Evolutionary conservation across 92 coral and sea anemone species (phyloP), one percentile per base, ranked within the genome.

Genomic region (Hydrozoanthus gracilis): DNA sequence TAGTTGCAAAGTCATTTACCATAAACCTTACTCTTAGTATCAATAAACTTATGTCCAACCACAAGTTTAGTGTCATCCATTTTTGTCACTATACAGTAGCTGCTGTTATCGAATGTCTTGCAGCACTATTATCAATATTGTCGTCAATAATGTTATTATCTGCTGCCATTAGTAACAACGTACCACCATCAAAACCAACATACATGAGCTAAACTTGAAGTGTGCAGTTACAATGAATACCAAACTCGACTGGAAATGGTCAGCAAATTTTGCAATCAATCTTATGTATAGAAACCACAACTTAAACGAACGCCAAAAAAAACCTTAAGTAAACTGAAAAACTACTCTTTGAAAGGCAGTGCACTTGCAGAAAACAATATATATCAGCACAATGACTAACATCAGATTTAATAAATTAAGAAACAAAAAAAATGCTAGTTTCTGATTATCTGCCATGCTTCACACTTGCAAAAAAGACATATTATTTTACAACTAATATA

Each of bases 321-420:
- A 1, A 44, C 48, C 4, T 7, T 14, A 39, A 4, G 8, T 45
- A 6, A 70, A 45, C 44, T 39, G 13, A 45, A 14, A 45, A 70
- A 44, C 16, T 15, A 35, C 39, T 47, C n/a, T 9, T 73, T 49
- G 78, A 73, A 49, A 73, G 58, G 78, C 54, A 73, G 14, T 15
- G 54, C 78, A 73, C 5, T 49, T 16, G 78, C 78, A 73, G 78
- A 73, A 73, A 73, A 73, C 78, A 66, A 73, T 47, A 49, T 5
- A 73, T 1, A 6, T 8, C 9, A 47, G 13, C 50, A 48, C 12
- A 15, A 14, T n/a, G 9, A 27, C 39, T 27, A 27, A 0, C 2
- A 27, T 27, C 39, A 27, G 39, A 27, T 27, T 27, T 18, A n/a
- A 64, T 64, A n/a, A 14, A 14, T 2, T 64, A 64, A n/a, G 16